Base-by-base conservation (phyloP, 1,140 invertebrate genomes). In the Samia ricini region DNA sequence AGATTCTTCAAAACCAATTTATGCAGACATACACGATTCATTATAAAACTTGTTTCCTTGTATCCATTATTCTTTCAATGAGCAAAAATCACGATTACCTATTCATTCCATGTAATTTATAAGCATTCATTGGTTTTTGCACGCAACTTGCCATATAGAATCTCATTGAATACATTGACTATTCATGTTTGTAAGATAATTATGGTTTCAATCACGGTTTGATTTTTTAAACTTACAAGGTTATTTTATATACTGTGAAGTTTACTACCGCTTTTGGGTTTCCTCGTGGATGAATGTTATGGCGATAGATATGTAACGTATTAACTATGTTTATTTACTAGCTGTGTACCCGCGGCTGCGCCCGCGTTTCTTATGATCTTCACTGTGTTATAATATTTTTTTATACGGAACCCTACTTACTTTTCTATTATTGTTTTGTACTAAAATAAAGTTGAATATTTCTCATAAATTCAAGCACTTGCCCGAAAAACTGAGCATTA, bases 31-130 rank as follows among this genome's bases (percentile, higher is more conserved):
- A 12, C 12, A 52, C 22, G 18, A 42, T 15, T 52, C 19, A 52
- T 21, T 52, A 21, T 19, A 19, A 20, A 52, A 52, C 20, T 21
- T 21, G 18, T 52, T 42, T 42, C 4, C 33, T 42, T 42, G 15
- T 42, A 1, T 42, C 1, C 33, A 42, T 42, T 42, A 42, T 42
- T 42, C 33, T 42, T 42, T 6, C 86, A 87, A 87, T 83, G 81
- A 79, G 78, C 79, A 82, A 77, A 76, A 82, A 82, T 82, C 80
- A 80, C 83, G 72, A 77, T 71, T 78, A 68, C 68, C 71, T 79
- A 79, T 79, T 83, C 79, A 83, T 84, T 81, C 83, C 77, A 70
- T 77, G 80, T 81, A 85, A 87, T 85, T 86, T 89, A 79, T 81
- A 88, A 83, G 82, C 74, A 73, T 84, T 81, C 78, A 85, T 78